Conservation (phyloP, 2,888 invertebrate genomes). For the Macropis europaea region DNA sequence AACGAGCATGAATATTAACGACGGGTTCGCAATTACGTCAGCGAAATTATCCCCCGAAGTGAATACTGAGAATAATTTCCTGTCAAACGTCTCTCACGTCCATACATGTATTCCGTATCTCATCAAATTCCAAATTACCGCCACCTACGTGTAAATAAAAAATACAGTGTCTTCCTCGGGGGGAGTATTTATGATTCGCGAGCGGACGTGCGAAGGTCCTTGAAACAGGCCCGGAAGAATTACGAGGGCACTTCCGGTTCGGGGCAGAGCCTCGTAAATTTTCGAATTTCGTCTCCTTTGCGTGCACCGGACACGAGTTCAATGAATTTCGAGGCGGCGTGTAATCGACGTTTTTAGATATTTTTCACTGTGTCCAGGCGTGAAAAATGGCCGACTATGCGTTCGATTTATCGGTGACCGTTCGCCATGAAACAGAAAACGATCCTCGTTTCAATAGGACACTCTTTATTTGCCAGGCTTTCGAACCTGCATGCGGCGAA, state of each 20-base stretch:
- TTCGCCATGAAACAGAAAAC: neutral
- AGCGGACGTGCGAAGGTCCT: constrained; percentile 22
- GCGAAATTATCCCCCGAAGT: constrained; percentile 7
- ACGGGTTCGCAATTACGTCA: constrained; percentile 5
- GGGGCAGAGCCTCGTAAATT: constrained; percentile 57
- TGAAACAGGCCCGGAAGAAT: constrained; percentile 53
- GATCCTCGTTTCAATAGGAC: neutral
- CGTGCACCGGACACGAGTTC: constrained; percentile 37
- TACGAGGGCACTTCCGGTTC: constrained; percentile 54
- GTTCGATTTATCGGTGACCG: constrained; percentile 35
- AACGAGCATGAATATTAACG: constrained; percentile 22
- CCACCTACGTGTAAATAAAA: no score
- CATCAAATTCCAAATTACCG: no score
- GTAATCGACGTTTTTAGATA: constrained; percentile 44
- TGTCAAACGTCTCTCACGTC: neutral
- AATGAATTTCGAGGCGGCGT: constrained; percentile 42
- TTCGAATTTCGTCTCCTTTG: constrained; percentile 35
- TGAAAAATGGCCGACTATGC: constrained; percentile 25
- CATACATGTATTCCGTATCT: no score
- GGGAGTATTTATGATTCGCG: no score
- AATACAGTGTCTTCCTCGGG: neutral
- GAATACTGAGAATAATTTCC: constrained; percentile 23
- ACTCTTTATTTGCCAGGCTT: no score
- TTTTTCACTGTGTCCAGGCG: constrained; percentile 20
- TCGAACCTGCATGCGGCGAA: no score